Conservation (phyloP, 2,888 invertebrate species). For the Miltochrista miniata region DNA sequence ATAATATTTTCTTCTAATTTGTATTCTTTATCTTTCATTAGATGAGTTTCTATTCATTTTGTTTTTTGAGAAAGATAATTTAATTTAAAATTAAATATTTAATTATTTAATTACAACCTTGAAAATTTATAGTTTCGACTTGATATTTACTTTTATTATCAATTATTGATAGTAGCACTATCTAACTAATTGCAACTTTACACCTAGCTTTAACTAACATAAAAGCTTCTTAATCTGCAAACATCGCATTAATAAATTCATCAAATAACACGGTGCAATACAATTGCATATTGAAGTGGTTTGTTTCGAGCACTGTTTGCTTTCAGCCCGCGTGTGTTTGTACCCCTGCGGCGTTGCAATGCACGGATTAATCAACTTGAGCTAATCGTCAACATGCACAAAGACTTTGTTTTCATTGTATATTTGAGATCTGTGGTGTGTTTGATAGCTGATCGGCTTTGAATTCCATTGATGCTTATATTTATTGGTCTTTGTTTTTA, state of each 20-base stretch:
- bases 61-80: no score
- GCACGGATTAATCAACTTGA: conserved; percentile 45
- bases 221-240: conserved; percentile 9
- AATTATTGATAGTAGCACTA: no score
- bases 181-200: background rate
- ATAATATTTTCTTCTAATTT: no score
- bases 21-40: no score
- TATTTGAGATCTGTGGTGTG: background rate
- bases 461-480: background rate
- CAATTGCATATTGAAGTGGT: conserved; percentile 26
- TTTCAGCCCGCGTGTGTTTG: conserved; percentile 21
- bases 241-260: conserved; percentile 18
- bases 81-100: no score
- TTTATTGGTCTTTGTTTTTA: no score
- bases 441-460: background rate
- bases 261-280: conserved; percentile 17
- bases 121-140: no score
- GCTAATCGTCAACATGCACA: conserved; percentile 23
- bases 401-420: background rate
- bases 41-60: no score
- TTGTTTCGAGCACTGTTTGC: conserved; percentile 21
- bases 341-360: conserved; percentile 23
- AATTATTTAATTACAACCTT: no score
- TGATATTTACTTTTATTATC: no score
- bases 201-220: conserved; percentile 1